Evolutionary conservation across 2,113 vertebrate species (phyloP).

Genomic region (Aythya baeri): DNA sequence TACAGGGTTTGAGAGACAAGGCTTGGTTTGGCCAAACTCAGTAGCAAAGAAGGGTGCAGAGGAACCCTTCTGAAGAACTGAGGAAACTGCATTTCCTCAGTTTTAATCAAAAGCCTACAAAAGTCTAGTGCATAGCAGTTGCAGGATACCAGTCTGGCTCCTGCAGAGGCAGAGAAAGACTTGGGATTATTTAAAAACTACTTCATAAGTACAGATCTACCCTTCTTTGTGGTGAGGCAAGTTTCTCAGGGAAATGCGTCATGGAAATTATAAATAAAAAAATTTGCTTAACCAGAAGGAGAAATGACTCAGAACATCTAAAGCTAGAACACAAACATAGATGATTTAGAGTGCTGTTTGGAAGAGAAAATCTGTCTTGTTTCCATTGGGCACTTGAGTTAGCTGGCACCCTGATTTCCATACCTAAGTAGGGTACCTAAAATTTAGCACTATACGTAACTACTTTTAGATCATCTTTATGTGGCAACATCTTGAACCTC

Average conservation of each 20-base stretch:
- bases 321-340: neutral
- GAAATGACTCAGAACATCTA: neutral
- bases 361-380: neutral
- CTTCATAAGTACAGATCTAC: neutral
- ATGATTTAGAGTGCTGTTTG: neutral
- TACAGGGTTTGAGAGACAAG: neutral
- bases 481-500: neutral
- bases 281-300: neutral
- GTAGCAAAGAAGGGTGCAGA: neutral
- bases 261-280: neutral
- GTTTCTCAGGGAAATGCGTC: neutral
- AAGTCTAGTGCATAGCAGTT: neutral
- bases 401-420: neutral
- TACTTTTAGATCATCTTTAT: neutral
- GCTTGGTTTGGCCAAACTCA: neutral
- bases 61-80: neutral
- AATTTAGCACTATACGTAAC: neutral
- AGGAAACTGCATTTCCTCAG: neutral
- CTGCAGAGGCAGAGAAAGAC: neutral
- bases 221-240: neutral
- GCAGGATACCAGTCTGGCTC: neutral
- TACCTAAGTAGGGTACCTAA: neutral
- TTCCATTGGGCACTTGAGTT: neutral
- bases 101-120: neutral
- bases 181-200: neutral